Evolutionary conservation across 2,888 invertebrate species (phyloP).

Genomic region (Brachyptera risi): DNA sequence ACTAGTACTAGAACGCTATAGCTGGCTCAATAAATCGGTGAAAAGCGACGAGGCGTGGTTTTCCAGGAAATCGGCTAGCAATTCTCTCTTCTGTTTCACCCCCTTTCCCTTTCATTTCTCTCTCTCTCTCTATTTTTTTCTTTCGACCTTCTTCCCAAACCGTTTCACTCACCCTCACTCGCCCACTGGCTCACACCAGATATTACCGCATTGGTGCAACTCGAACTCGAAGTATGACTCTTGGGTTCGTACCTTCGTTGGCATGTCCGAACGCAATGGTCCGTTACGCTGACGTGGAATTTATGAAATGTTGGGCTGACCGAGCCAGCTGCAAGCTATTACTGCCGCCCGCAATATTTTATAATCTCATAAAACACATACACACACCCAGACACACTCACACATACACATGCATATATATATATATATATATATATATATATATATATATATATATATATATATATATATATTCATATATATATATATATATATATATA

Average conservation of each 20-base stretch:
- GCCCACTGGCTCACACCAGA: too few relatives aligned
- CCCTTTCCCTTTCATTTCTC: too few relatives aligned
- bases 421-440: too few relatives aligned
- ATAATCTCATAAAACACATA: background rate
- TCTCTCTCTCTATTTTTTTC: constrained; percentile 10
- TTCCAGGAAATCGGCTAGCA: constrained; percentile 25
- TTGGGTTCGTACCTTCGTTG: too few relatives aligned
- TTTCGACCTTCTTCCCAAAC: background rate
- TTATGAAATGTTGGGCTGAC: constrained; percentile 24
- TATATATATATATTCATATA: too few relatives aligned
- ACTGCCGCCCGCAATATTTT: background rate
- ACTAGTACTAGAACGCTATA: too few relatives aligned
- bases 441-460: too few relatives aligned
- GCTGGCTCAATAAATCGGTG: constrained; percentile 26
- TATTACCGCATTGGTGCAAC: too few relatives aligned
- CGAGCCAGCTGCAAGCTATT: constrained; percentile 19
- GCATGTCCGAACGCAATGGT: constrained; percentile 22
- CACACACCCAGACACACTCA: too few relatives aligned
- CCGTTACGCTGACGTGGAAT: constrained; percentile 18
- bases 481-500: too few relatives aligned
- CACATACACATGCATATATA: too few relatives aligned
- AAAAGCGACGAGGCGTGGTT: constrained; percentile 29
- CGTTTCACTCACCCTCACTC: background rate
- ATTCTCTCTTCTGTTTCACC: constrained; percentile 13
- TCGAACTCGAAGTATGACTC: too few relatives aligned